Base-by-base conservation (phyloP, 35 echinoderm and acorn worm genomes). In the Stichopus chloronotus region DNA sequence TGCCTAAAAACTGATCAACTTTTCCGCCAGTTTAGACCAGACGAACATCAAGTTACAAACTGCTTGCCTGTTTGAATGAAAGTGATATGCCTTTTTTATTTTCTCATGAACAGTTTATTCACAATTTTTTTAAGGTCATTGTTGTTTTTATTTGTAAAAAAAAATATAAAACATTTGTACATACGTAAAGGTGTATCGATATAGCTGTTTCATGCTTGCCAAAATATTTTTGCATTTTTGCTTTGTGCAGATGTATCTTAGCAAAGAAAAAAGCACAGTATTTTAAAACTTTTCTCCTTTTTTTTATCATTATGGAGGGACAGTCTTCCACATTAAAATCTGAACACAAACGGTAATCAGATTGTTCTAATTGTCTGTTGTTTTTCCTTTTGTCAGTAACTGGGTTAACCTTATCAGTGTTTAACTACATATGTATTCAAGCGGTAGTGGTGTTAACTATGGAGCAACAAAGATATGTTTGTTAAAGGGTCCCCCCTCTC, bases 171-270 rank as follows among this genome's bases (percentile, higher is more conserved):
- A 14, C 11, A 65, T 65, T 14, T 19, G 61, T 65, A 14, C 11
- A 65, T 65, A 65, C 61, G 61, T 65, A 14, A 65, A 14, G 61
- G 19, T 65, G 61, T 43, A 43, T 43, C 30, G 19, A 19, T 65
- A 65, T 65, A 65, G 19, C 11, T 19, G 11, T 11, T 10, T 65
- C 11, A 65, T 65, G 61, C 61, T 65, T 65, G 61, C 61, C 61
- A 65, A 65, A 65, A 65, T 65, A 65, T 65, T 65, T 65, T 65
- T 65, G 61, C 61, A 65, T 65, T 65, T 65, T 65, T 65, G 61
- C 61, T 65, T 65, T 14, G 11, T 65, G 7, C 61, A 65, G 19
- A 19, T 5, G 61, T 65, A 65, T 65, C 61, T 65, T 65, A 65
- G 11, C 19, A 19, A 11, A 65, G 19, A 11, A 14, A 65, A 11